Evolutionary conservation across 2,888 invertebrate genomes (phyloP), one percentile per base, ranked within the genome.

Genomic region (Napeogenes inachia): DNA sequence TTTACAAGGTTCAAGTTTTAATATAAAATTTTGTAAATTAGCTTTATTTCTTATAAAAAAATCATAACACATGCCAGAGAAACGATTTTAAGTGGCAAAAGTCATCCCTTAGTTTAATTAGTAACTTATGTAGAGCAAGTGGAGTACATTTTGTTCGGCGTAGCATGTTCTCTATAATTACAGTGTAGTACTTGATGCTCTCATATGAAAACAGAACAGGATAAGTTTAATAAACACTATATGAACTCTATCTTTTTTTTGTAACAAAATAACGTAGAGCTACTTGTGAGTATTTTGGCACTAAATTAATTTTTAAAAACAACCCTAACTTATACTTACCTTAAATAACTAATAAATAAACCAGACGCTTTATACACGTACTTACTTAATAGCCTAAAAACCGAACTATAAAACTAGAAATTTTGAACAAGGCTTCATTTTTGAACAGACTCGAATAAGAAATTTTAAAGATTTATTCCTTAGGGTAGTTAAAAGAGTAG

Each of bases 71-170:
- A 35, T 35, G 50, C 10, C 42, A 42, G 42, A 42, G 30, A 50
- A 13, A 53, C 33, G 54, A 38, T 54, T 57, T 32, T 38, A 57
- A 55, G 57, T 61, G 45, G 59, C 33, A 21, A 42, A 57, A 57
- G 58, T 56, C 59, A 56, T 64, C 61, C 42, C 64, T 55, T 57
- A 61, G 61, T 61, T 59, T 64, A 64, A 64, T 64, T 59, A 61
- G 55, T 13, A 56, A 38, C 50, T 56, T 45, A 54, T 53, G 56
- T 47, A 47, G 54, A 13, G 54, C 21, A 45, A 57, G 57, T 46
- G 54, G 42, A 56, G 58, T 61, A 56, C 54, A 64, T 61, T 54
- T 21, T 61, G 59, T 57, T 58, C 59, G 46, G n/a, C 38, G 46
- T 50, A 32, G 42, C 56, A n/a, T 54, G 45, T 56, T 59, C 54